Conservation (phyloP, 2,113 vertebrate genomes). For the Ameiurus melas region DNA sequence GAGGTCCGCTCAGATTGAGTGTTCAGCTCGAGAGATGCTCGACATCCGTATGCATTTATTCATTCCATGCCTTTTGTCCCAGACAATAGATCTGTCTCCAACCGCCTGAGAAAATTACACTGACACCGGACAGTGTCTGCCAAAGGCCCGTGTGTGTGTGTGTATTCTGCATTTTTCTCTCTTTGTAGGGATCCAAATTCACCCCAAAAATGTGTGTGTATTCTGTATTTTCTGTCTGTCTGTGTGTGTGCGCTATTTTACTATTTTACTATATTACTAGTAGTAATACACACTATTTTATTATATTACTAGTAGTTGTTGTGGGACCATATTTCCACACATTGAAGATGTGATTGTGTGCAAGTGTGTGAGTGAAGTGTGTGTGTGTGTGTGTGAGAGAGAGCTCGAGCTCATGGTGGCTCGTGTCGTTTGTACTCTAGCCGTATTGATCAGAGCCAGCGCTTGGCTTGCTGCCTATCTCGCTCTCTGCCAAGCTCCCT, state of each 20-base stretch:
- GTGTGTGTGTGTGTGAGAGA: background rate
- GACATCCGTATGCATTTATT: slow-evolving; percentile 70
- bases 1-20: slow-evolving; percentile 59
- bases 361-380: background rate
- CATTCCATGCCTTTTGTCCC: slow-evolving; percentile 64
- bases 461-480: slow-evolving; percentile 2
- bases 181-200: too few relatives aligned
- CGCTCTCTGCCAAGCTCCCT: slow-evolving; percentile 62
- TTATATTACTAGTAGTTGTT: background rate
- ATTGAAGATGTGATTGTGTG: too few relatives aligned
- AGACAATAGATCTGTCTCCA: slow-evolving; percentile 71
- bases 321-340: background rate
- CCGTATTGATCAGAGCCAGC: slow-evolving; percentile 61
- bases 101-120: slow-evolving; percentile 67
- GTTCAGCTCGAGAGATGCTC: slow-evolving; percentile 55
- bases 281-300: background rate
- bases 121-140: slow-evolving; percentile 46
- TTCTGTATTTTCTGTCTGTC: too few relatives aligned
- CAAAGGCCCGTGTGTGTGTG: slow-evolving; percentile 1
- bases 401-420: background rate
- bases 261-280: too few relatives aligned
- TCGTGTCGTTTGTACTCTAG: slow-evolving; percentile 45
- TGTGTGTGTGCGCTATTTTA: background rate
- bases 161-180: background rate
- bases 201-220: background rate